phyloP scores from a whole-genome alignment of 1,140 invertebrate species.

The Listronotus bonariensis region DNA sequence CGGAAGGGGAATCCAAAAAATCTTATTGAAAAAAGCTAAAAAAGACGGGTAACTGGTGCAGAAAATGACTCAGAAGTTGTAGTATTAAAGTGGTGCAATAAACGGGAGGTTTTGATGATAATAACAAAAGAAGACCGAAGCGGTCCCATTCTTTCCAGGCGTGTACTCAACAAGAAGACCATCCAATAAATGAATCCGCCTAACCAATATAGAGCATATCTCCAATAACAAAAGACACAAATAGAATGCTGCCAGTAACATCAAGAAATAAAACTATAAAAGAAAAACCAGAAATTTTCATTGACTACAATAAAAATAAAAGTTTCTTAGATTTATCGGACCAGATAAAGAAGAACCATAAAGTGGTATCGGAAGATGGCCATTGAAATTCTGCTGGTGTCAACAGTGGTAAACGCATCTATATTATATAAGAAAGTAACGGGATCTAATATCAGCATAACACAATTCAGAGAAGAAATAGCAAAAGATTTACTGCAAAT shows the following conservation, averaged over 20 bases:
- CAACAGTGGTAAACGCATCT: slow-evolving; percentile 35
- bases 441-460: too few species aligned
- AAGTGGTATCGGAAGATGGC: slow-evolving; percentile 29
- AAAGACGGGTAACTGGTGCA: slow-evolving; percentile 47
- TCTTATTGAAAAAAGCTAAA: slow-evolving; percentile 53
- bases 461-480: too few species aligned
- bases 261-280: slow-evolving; percentile 3
- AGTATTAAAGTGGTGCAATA: slow-evolving; percentile 56
- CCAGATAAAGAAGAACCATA: slow-evolving; percentile 41
- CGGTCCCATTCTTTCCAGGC: too few species aligned
- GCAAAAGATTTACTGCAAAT: too few species aligned
- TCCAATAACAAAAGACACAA: slow-evolving; percentile 53
- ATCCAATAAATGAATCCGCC: too few species aligned
- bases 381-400: slow-evolving; percentile 44
- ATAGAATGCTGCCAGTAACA: neutral
- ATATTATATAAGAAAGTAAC: too few species aligned
- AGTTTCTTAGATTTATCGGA: slow-evolving; percentile 41
- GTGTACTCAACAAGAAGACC: too few species aligned
- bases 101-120: slow-evolving; percentile 54
- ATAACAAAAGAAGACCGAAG: slow-evolving; percentile 56
- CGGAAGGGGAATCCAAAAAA: slow-evolving; percentile 51
- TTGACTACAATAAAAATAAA: slow-evolving; percentile 55
- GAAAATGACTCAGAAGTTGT: slow-evolving; percentile 53
- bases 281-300: slow-evolving; percentile 53
- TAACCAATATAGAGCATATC: too few species aligned